Evolutionary conservation across 1,140 invertebrate genomes (phyloP).

Genomic region (Globodera rostochiensis): DNA sequence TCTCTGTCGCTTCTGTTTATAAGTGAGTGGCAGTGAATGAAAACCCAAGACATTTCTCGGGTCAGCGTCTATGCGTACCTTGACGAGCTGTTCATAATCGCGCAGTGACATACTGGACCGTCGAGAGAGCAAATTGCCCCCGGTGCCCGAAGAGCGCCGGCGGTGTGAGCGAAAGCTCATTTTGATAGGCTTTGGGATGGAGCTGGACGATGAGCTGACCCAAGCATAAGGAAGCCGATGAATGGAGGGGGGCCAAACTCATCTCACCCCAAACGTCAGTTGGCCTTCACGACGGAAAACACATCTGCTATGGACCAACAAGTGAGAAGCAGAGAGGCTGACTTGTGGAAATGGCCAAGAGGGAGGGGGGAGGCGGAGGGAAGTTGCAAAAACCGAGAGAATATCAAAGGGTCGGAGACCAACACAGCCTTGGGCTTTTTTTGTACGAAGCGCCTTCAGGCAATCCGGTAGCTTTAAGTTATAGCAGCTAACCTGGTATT

Average conservation of each 20-base stretch:
- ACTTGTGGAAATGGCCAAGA: background rate
- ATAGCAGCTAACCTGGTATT: no score
- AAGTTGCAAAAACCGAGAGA: background rate
- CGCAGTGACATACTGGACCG: constrained; percentile 21
- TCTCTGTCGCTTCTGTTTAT: background rate
- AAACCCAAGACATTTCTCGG: no score
- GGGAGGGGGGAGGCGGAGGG: background rate
- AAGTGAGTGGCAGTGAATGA: background rate
- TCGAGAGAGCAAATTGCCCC: background rate
- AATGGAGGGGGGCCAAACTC: background rate
- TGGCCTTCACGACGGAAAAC: constrained; percentile 12
- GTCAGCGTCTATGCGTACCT: background rate
- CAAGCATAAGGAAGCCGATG: background rate
- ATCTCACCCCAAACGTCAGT: background rate
- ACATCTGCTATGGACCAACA: constrained; percentile 8
- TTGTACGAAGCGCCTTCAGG: no score
- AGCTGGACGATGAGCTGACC: background rate
- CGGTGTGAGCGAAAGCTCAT: constrained; percentile 30
- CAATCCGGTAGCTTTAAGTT: no score
- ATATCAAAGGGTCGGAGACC: no score
- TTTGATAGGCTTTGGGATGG: background rate
- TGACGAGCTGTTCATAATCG: constrained; percentile 12
- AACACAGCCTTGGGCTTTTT: no score
- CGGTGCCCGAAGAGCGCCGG: constrained; percentile 10
- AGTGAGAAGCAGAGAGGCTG: background rate